Base-by-base conservation (phyloP, 2,888 invertebrate genomes). In the Sesia bembeciformis region DNA sequence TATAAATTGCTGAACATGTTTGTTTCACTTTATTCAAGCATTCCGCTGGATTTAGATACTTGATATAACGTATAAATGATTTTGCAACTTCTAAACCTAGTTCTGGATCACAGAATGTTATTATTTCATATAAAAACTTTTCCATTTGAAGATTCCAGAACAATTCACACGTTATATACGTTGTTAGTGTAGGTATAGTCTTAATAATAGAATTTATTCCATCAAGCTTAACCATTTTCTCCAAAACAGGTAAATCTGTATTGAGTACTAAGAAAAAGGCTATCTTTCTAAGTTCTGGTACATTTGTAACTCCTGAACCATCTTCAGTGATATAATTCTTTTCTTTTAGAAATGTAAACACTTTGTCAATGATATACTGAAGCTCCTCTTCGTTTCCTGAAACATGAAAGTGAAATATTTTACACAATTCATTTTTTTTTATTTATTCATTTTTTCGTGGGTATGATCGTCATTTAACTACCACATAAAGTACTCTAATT, bases 311-410 rank as follows among this genome's bases (percentile, higher is more conserved):
- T 52, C 59, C 54, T 52, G 75, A 38, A 50, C 65, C 67, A 59
- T 70, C 66, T 54, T 74, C 64, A 42, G 64, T 58, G 5, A 77
- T 57, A 57, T 76, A 83, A n/a, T 70, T 67, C 58, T 74, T 74
- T 56, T 72, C 71, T 55, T 65, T 62, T 40, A 88, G 64, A 62
- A 81, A 85, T 52, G 65, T 72, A 39, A 56, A 56, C 52, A 88
- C 53, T 38, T 56, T 67, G 39, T 70, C 60, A 39, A 81, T 57
- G 4, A 88, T 67, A 60, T 62, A 67, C 50, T 71, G 60, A 7
- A 87, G 73, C 66, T 77, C 71, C 4, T 82, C 78, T 73, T 87
- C 84, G 70, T 88, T 85, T 3, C 88, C 89, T 89, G 66, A 50
- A 81, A 77, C 42, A 42, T 42, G 7, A 42, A 42, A 23, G 23